phyloP scores from a whole-genome alignment of 1,140 invertebrate genomes.

The Neodiprion virginianus region DNA sequence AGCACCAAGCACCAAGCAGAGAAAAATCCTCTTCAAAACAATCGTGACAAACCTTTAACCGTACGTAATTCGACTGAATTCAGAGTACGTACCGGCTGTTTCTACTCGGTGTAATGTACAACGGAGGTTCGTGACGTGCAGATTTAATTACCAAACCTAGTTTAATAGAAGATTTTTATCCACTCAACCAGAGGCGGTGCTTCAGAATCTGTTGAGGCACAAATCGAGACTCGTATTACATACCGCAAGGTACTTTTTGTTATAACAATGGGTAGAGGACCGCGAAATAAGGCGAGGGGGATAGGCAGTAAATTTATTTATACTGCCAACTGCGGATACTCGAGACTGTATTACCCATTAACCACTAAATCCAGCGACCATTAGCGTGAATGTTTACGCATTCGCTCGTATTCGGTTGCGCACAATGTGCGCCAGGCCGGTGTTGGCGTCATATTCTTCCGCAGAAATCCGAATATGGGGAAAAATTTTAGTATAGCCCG shows the following conservation, averaged over 20 bases:
- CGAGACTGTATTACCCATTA: slow-evolving; percentile 4
- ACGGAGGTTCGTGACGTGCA: neutral
- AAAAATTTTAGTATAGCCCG: neutral
- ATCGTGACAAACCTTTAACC: neutral
- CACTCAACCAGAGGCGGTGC: neutral
- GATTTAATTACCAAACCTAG: neutral
- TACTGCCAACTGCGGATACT: slow-evolving; percentile 6
- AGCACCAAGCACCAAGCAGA: no score
- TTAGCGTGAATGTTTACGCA: neutral
- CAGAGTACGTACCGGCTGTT: no score
- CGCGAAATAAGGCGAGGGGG: neutral
- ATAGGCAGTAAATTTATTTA: neutral
- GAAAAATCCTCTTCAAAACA: neutral
- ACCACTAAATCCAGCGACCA: neutral
- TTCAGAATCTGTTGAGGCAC: neutral
- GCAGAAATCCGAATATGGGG: slow-evolving; percentile 16
- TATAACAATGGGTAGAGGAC: neutral
- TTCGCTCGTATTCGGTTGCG: slow-evolving; percentile 10
- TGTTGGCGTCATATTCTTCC: neutral
- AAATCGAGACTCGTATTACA: no score
- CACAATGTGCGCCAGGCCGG: neutral
- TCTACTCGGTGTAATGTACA: no score
- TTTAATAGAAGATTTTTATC: neutral
- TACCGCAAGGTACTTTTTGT: neutral
- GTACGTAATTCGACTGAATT: neutral